Conservation (phyloP, 2,888 invertebrate genomes). For the Pediacus dermestoides region DNA sequence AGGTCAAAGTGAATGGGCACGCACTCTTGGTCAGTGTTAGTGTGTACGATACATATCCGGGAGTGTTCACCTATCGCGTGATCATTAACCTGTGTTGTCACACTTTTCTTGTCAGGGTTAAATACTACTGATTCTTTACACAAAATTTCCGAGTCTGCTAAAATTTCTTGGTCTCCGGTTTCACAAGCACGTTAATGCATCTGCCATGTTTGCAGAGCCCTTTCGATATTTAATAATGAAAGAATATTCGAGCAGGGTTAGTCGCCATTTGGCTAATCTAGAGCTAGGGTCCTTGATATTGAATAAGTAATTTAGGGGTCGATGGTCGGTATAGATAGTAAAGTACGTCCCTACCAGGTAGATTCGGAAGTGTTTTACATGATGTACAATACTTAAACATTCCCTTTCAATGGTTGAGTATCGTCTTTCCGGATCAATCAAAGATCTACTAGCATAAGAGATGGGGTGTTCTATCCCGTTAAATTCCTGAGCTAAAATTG, state of each 20-base stretch:
- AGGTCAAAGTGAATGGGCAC: conserved; percentile 3
- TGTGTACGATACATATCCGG: too few relatives aligned
- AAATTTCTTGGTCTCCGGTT: not conserved
- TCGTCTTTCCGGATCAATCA: conserved; percentile 22
- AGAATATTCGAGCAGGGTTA: conserved; percentile 11
- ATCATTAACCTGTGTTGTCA: too few relatives aligned
- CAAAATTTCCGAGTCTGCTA: too few relatives aligned
- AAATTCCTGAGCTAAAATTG: not conserved
- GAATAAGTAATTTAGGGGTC: conserved; percentile 24
- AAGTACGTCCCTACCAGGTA: conserved; percentile 30
- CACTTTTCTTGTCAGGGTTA: too few relatives aligned
- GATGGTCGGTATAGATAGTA: conserved; percentile 29
- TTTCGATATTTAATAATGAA: conserved; percentile 11
- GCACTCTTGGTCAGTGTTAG: too few relatives aligned
- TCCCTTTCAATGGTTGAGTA: conserved; percentile 32
- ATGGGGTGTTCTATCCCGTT: conserved; percentile 4
- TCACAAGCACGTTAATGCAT: conserved; percentile 3
- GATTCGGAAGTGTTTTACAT: conserved; percentile 24
- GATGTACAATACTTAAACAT: conserved; percentile 27
- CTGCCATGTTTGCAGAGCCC: conserved; percentile 1
- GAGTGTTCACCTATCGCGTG: too few relatives aligned
- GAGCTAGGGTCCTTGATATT: conserved; percentile 22
- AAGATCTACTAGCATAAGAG: conserved; percentile 1
- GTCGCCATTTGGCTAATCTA: conserved; percentile 23
- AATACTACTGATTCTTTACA: too few relatives aligned